Base-by-base conservation (phyloP, 2,113 vertebrate species). In the Arizona elegans region DNA sequence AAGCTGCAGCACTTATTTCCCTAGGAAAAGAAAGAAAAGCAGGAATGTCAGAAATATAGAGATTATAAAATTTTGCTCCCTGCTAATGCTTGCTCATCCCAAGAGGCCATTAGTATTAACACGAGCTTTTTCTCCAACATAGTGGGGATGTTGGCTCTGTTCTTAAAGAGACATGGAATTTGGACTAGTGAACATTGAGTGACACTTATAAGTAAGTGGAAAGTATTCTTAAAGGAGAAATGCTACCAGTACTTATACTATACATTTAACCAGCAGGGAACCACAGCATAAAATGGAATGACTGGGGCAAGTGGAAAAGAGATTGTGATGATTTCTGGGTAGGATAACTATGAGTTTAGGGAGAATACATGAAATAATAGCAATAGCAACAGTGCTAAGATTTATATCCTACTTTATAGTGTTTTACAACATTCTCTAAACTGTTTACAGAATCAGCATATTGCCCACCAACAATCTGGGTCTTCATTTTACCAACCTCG, bases 21-120 rank as follows among this genome's bases (percentile, higher is more conserved):
- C 86, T 96, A 96, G 94, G 50, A 96, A 94, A 95, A 93, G 59
- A 54, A 96, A 56, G 94, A 65, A 93, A 85, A 95, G 55, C 95
- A 94, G 58, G 86, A 38, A 85, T 93, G 96, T 93, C 29, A 12
- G 8, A 43, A 95, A 91, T 70, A 2, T 29, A 1, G 0, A 81
- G 9, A 0, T 38, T 81, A 81, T 43, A 93, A 26, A 19, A 0
- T 56, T 86, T 6, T 1, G 50, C 11, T 56, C 59, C 54, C 88
- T 91, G 12, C 70, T 50, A 87, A 4, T 47, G 43, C 43, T 47
- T 47, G 43, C 43, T 47, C 43, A 47, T 47, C 43, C 43, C 43
- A 47, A 47, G 29, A 15, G 56, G 1, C n/a, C 33, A 43, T 38
- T 81, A 81, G 33, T 17, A 81, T 81, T 81, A 81, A 81, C 15